A percentile compares a stretch with the other conserved stretches of the same genome.
These are phyloP conservation scores for Chalcosyrphus nemorum DNA, from an alignment of 2,888 invertebrate species.

Conservation along the genomic window DNA sequence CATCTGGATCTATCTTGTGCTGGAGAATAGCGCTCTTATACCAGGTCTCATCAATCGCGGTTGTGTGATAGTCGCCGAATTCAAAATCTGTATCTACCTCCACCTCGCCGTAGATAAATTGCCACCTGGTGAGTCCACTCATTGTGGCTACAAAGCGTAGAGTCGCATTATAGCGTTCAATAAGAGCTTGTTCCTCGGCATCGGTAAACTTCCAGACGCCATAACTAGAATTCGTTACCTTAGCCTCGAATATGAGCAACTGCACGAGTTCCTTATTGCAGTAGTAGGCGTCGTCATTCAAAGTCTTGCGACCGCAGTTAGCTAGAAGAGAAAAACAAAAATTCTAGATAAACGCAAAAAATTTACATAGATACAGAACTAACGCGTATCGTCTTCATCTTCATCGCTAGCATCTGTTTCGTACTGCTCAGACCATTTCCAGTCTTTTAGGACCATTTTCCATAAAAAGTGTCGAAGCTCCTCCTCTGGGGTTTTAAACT, in stretches of 20 bases:
- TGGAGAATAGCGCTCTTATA: slow-evolving; percentile 95
- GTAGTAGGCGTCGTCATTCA: slow-evolving; percentile 89
- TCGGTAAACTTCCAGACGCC: slow-evolving; percentile 83
- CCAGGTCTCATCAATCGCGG: slow-evolving; percentile 94
- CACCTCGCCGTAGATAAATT: slow-evolving; percentile 87
- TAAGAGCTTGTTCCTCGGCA: slow-evolving; percentile 83
- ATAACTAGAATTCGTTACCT: slow-evolving; percentile 85
- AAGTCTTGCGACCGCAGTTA: slow-evolving; percentile 86
- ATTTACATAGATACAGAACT: slow-evolving; percentile 38
- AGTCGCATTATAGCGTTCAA: slow-evolving; percentile 87
- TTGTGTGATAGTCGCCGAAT: slow-evolving; percentile 89
- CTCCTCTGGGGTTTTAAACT: slow-evolving; percentile 88
- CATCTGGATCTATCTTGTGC: slow-evolving; percentile 89
- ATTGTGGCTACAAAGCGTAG: slow-evolving; percentile 93
- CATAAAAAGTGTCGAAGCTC: slow-evolving; percentile 90
- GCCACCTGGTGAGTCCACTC: slow-evolving; percentile 94
- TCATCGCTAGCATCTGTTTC: slow-evolving; percentile 76
- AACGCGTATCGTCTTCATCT: slow-evolving; percentile 78
- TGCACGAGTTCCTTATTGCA: slow-evolving; percentile 93
- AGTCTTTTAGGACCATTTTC: slow-evolving; percentile 84
- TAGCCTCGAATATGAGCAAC: slow-evolving; percentile 93
- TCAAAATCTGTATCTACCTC: slow-evolving; percentile 83
- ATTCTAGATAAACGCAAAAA: neutral
- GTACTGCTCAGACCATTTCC: slow-evolving; percentile 87
- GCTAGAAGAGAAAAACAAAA: slow-evolving; percentile 82